Evolutionary conservation across 2,797 vertebrate species (phyloP).

Genomic region (Dryobates pubescens): DNA sequence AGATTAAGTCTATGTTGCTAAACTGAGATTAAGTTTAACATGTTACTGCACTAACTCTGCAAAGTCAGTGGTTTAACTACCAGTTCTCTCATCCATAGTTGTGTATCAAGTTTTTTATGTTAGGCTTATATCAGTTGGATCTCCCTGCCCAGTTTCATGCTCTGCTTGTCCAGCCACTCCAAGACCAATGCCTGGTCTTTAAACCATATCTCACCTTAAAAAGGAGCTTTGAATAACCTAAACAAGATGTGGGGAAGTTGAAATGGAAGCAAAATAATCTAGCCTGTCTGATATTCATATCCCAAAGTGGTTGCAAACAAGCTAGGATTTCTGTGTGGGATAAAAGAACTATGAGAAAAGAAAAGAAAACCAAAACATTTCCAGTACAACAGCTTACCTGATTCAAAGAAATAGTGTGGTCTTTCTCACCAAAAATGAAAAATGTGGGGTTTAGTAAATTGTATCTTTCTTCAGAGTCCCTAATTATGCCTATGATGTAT

Average conservation of each 20-base stretch:
- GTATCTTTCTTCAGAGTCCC: constrained; percentile 83
- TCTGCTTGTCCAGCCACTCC: neutral
- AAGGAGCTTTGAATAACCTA: neutral
- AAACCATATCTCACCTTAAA: neutral
- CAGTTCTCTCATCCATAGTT: neutral
- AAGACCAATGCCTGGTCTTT: neutral
- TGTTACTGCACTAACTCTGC: neutral
- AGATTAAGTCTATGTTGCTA: neutral
- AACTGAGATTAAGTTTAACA: neutral
- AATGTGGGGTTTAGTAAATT: constrained; percentile 86
- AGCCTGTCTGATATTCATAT: neutral
- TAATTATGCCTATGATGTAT: constrained; percentile 84
- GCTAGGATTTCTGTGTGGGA: neutral
- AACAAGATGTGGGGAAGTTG: neutral
- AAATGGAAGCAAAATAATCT: neutral
- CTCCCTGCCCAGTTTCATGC: neutral
- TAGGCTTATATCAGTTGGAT: neutral
- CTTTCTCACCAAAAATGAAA: constrained; percentile 93
- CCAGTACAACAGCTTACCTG: constrained; percentile 78
- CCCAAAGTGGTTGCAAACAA: neutral
- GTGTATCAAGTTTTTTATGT: neutral
- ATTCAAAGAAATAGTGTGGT: constrained; percentile 85
- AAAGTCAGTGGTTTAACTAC: neutral
- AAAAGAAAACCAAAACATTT: neutral
- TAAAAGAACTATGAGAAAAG: neutral